Evolutionary conservation across 1,140 invertebrate genomes (phyloP), one percentile per base, ranked within the genome.

Genomic region (Aethina tumida): DNA sequence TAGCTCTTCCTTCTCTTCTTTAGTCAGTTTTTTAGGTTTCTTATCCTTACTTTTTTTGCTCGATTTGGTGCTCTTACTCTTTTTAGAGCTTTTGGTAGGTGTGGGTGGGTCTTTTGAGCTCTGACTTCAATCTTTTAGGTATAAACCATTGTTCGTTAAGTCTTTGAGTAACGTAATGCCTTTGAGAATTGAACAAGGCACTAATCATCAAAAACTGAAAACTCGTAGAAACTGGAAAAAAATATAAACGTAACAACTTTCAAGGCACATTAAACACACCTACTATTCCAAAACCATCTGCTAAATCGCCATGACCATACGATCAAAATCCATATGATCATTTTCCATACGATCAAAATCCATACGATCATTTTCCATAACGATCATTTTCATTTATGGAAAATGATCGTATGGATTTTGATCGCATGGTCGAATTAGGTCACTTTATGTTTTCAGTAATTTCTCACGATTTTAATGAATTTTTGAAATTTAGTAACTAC

Each of bases 111-210:
- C 34, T 42, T 17, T 41, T 35, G 4, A 52, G 35, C 6, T 50
- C 36, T n/a, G 19, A 22, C 26, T 48, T 52, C 19, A 45, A 40
- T 13, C 40, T 34, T 31, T 55, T 55, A 4, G 52, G 52, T 16
- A 50, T 41, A 19, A 37, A 35, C 52, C 52, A 55, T n/a, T 45
- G 35, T 0, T 19, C 10, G 20, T 55, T 55, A 7, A 52, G 6
- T 14, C 30, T 42, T 33, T 55, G 52, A 5, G 47, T 48, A 5
- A 52, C 46, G 3, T 52, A 17, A 28, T 30, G 43, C n/a, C n/a
- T n/a, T 27, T 48, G 52, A 4, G 45, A 37, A 25, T 17, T 35
- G 18, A 32, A 39, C 9, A 50, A 32, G 15, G 45, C 33, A 3
- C 36, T 29, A 14, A 32, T 43, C 27, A 34, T 26, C 9, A 42